A percentile compares a stretch with the other conserved stretches of the same genome.
phyloP scores from a whole-genome alignment of 2,797 vertebrate species.

The Gobionotothen gibberifrons region DNA sequence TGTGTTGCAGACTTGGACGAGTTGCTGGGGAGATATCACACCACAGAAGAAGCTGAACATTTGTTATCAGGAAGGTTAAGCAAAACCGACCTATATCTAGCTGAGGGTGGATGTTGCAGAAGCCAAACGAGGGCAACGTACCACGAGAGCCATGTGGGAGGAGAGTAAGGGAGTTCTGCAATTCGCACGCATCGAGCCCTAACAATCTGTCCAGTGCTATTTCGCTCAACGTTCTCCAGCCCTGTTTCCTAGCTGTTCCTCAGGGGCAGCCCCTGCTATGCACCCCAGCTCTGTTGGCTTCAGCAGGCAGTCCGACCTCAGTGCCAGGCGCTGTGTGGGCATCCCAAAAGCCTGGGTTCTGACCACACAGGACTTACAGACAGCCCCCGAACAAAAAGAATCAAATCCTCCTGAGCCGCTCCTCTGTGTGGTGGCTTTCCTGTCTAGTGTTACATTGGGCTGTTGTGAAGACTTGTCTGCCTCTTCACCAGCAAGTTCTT shows the following conservation, averaged over 20 bases:
- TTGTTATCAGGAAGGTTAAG: slow-evolving; percentile 47
- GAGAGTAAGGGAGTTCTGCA: slow-evolving; percentile 67
- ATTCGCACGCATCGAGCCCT: slow-evolving; percentile 59
- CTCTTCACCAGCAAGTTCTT: slow-evolving; percentile 11
- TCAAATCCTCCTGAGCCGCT: slow-evolving; percentile 74
- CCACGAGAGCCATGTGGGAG: slow-evolving; percentile 80
- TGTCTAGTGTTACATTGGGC: slow-evolving; percentile 48
- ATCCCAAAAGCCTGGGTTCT: slow-evolving; percentile 77
- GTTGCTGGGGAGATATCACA: slow-evolving; percentile 55
- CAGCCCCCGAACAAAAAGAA: slow-evolving; percentile 66
- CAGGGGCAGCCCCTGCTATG: slow-evolving; percentile 76
- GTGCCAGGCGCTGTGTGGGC: slow-evolving; percentile 74
- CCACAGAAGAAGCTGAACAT: slow-evolving; percentile 40
- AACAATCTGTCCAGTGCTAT: slow-evolving; percentile 68
- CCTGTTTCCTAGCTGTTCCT: slow-evolving; percentile 58
- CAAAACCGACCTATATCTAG: slow-evolving; percentile 46
- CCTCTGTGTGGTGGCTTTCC: slow-evolving; percentile 57
- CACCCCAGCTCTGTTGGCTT: slow-evolving; percentile 71
- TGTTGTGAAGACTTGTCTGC: slow-evolving; percentile 40
- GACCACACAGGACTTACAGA: slow-evolving; percentile 76
- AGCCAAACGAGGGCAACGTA: slow-evolving; percentile 48
- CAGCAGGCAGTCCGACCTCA: slow-evolving; percentile 66
- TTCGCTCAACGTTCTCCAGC: slow-evolving; percentile 20
- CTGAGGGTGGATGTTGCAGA: slow-evolving; percentile 59
- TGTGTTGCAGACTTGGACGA: slow-evolving; percentile 68